A percentile compares a stretch with the other conserved stretches of the same genome.
These are phyloP conservation scores for Stictonetta naevosa DNA, from an alignment of 2,113 vertebrate genomes.

Conservation along the genomic window DNA sequence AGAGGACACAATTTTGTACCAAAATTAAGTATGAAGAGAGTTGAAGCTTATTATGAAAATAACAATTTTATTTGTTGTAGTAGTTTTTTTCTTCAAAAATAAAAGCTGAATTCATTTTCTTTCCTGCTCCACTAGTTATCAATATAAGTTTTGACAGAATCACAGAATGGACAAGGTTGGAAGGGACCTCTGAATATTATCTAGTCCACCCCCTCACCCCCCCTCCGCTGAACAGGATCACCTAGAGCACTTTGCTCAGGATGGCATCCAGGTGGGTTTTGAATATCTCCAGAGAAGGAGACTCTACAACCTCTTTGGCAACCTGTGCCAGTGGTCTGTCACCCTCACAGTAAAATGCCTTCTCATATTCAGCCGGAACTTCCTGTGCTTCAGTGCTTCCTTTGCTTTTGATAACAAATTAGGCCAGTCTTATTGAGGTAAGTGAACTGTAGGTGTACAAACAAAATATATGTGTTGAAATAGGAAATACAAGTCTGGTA, in stretches of 20 bases:
- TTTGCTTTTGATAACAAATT: not conserved
- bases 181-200: no score
- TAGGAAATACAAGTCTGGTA: not conserved
- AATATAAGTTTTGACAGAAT: not conserved
- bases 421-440: not conserved
- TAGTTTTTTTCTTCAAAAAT: not conserved
- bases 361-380: no score
- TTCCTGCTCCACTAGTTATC: not conserved
- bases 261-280: no score
- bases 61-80: not conserved
- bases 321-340: no score
- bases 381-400: no score
- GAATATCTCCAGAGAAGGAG: no score
- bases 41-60: not conserved
- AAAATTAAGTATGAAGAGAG: not conserved
- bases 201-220: no score
- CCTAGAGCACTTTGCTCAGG: no score
- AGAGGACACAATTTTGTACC: not conserved
- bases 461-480: not conserved
- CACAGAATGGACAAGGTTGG: no score
- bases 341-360: no score
- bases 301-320: no score
- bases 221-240: no score
- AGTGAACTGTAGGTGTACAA: not conserved
- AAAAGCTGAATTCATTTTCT: not conserved